Evolutionary conservation across 2,113 vertebrate genomes (phyloP).

Genomic region (Labrus mixtus): DNA sequence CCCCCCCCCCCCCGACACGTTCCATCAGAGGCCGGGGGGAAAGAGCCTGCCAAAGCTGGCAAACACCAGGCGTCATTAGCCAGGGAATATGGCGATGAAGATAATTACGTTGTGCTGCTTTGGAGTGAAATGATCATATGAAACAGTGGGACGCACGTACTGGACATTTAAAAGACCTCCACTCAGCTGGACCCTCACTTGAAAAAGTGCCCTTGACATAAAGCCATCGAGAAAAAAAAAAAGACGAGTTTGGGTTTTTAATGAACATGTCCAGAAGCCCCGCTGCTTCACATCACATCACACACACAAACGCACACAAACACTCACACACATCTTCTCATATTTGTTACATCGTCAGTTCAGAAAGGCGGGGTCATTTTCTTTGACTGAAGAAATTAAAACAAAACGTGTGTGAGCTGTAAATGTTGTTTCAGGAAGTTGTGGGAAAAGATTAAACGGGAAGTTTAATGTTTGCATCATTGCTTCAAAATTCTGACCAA

Average conservation of each 20-base stretch:
- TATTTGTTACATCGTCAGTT: too few species aligned
- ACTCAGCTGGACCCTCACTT: constrained; percentile 41
- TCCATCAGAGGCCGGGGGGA: constrained; percentile 65
- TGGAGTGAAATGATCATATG: constrained; percentile 50
- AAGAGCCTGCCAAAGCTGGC: constrained; percentile 62
- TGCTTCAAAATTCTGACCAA: too few species aligned
- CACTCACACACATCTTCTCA: too few species aligned
- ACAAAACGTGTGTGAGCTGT: too few species aligned
- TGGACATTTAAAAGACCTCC: constrained; percentile 34
- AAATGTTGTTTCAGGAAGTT: too few species aligned
- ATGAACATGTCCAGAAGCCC: constrained; percentile 26
- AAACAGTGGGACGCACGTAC: constrained; percentile 43
- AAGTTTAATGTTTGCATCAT: too few species aligned
- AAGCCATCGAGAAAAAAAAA: constrained; percentile 31
- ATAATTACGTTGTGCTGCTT: constrained; percentile 59
- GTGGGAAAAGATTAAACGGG: too few species aligned
- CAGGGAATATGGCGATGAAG: constrained; percentile 34
- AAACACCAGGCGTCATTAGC: constrained; percentile 67
- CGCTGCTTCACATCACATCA: constrained; percentile 19
- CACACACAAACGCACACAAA: neutral
- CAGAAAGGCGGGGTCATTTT: too few species aligned
- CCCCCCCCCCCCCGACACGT: constrained; percentile 44
- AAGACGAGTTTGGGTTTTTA: constrained; percentile 29
- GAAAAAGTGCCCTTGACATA: constrained; percentile 52
- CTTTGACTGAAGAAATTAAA: too few species aligned